These are phyloP conservation scores for Trissolcus brochymenae DNA, from an alignment of 2,888 invertebrate species.

Conservation along the genomic window DNA sequence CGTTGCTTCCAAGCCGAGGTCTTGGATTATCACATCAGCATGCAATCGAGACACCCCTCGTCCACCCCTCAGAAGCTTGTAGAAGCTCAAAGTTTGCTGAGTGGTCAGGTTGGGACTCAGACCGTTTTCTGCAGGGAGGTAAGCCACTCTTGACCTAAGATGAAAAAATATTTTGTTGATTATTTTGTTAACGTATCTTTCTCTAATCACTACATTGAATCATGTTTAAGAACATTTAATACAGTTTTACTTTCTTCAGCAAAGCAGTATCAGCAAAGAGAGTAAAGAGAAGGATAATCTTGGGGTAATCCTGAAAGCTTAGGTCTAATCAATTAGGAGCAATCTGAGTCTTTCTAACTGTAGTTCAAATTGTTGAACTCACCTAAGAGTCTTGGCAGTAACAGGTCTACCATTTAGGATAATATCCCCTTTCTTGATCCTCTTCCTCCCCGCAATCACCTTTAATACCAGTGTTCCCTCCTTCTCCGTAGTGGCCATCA, in stretches of 20 bases:
- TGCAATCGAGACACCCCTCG: slow-evolving; percentile 81
- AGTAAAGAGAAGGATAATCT: background rate
- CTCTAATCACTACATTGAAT: too few species aligned
- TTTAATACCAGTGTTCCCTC: slow-evolving; percentile 93
- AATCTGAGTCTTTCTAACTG: background rate
- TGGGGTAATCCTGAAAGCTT: background rate
- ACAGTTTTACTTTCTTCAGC: too few species aligned
- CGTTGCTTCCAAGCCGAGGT: slow-evolving; percentile 92
- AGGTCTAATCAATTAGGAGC: background rate
- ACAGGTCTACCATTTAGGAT: slow-evolving; percentile 92
- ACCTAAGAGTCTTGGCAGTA: slow-evolving; percentile 81
- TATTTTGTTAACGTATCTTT: too few species aligned
- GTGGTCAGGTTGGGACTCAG: slow-evolving; percentile 92
- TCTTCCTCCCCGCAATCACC: slow-evolving; percentile 86
- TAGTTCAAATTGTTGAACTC: slow-evolving; percentile 5
- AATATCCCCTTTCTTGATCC: slow-evolving; percentile 84
- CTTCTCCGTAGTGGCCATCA: slow-evolving; percentile 91
- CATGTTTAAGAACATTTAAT: too few species aligned
- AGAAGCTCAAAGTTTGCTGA: slow-evolving; percentile 91
- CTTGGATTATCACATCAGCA: slow-evolving; percentile 90
- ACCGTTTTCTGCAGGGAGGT: slow-evolving; percentile 85
- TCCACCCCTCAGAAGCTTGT: slow-evolving; percentile 85
- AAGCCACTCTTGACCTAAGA: slow-evolving; percentile 82
- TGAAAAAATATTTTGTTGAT: too few species aligned
- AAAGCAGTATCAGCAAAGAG: background rate